Conservation (phyloP, 2,797 vertebrate genomes). For the Fistularia tabacaria region DNA sequence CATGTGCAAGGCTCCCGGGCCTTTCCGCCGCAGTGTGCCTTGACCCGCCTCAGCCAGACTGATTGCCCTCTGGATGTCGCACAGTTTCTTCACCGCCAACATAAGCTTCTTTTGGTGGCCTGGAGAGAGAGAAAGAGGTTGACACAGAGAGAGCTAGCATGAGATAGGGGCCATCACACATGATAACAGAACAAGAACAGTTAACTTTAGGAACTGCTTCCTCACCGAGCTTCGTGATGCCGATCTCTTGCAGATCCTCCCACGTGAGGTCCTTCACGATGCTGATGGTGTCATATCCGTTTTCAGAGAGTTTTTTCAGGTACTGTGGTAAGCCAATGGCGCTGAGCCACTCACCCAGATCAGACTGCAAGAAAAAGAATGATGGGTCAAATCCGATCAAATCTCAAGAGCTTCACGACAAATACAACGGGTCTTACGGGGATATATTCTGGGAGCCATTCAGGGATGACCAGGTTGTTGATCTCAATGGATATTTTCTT, state of each 20-base stretch:
- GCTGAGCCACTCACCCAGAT: slow-evolving; percentile 91
- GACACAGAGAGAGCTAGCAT: no score
- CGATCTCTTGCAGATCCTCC: slow-evolving; percentile 97
- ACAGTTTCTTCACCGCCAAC: slow-evolving; percentile 90
- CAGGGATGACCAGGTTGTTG: slow-evolving; percentile 86
- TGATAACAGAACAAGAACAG: no score
- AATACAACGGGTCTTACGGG: slow-evolving; percentile 73
- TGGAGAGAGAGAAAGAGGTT: slow-evolving; percentile 40
- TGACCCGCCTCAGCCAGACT: slow-evolving; percentile 58
- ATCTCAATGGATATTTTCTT: slow-evolving; percentile 97
- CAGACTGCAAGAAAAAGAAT: slow-evolving; percentile 66
- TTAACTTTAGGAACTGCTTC: slow-evolving; percentile 14
- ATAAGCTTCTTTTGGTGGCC: slow-evolving; percentile 99
- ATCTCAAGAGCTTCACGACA: not conserved
- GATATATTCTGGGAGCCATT: slow-evolving; percentile 93
- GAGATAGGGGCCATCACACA: no score
- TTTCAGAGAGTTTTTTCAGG: slow-evolving; percentile 88
- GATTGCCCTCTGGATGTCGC: slow-evolving; percentile 79
- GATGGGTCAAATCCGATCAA: not conserved
- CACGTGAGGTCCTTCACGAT: slow-evolving; percentile 92
- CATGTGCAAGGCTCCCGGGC: slow-evolving; percentile 59
- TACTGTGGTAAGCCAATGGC: slow-evolving; percentile 90
- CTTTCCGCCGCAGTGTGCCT: slow-evolving; percentile 62
- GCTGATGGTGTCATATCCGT: slow-evolving; percentile 91
- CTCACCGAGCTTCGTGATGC: slow-evolving; percentile 90